Evolutionary conservation across 1,140 invertebrate species (phyloP).

Genomic region (roundworm (Caenorhabditis elegans)): WBcel235 BX284605.5:6851001-6851500

Average conservation of each 20-base stretch:
- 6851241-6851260: constrained; percentile 26
- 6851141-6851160: not conserved
- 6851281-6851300: not conserved
- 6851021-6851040: not conserved
- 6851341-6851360: not conserved
- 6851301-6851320: not conserved
- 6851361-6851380: not conserved
- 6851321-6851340: not conserved
- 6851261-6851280: constrained; percentile 37
- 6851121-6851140: too few species aligned
- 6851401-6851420: not conserved
- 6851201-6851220: constrained; percentile 22
- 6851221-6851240: constrained; percentile 25
- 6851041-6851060: not conserved
- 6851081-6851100: too few species aligned
- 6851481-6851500: too few species aligned
- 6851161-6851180: not conserved
- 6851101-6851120: too few species aligned
- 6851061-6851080: not conserved
- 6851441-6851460: too few species aligned
- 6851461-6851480: too few species aligned
- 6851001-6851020: constrained; percentile 11
- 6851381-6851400: not conserved
- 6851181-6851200: not conserved
- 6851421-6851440: too few species aligned